Evolutionary conservation across 2,113 vertebrate genomes (phyloP), one percentile per base, ranked within the genome.

Genomic region (Cnemophilus loriae): DNA sequence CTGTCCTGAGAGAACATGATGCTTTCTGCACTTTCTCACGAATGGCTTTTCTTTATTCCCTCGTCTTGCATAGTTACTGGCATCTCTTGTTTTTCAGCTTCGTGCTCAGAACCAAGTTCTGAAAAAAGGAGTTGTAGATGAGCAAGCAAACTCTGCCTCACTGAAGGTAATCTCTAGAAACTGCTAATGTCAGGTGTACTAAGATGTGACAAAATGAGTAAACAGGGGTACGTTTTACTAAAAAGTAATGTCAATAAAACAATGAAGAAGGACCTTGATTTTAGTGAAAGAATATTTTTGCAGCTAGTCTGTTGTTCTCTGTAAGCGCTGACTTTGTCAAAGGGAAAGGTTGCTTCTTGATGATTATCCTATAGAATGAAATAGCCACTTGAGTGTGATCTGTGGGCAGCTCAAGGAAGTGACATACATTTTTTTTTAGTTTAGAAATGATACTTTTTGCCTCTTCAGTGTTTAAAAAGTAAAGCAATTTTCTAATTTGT

Each of bases 31-130:
- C 20, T 9, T 56, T 57, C 33, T 75, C 17, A 15, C 24, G 11
- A 55, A 35, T 23, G 23, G 11, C 12, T 86, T 68, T 68, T 73
- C 21, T 67, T 78, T 56, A 32, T 89, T 95, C 21, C 22, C 32
- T 78, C 61, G 39, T 16, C 37, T 78, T 55, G 56, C 28, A 57
- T 85, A 52, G 81, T 96, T 83, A 95, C 46, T 69, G 50, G 21
- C 50, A 23, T 61, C 61, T 97, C 28, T 67, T 88, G 57, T 71
- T 93, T 98, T 98, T 69, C 97, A 99, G 99, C 99, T 99, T 94
- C 98, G 99, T 39, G 99, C 99, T 87, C 99, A 99, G 98, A 99
- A 99, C 96, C 99, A 99, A 97, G 99, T 99, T 35, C 91, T 99
- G 95, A 99, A 99, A 96, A 99, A 99, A 91, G 99, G 98, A 15